Evolutionary conservation across 1,140 invertebrate species (phyloP), one percentile per base, ranked within the genome.

Genomic region (Paralvinella palmiformis): DNA sequence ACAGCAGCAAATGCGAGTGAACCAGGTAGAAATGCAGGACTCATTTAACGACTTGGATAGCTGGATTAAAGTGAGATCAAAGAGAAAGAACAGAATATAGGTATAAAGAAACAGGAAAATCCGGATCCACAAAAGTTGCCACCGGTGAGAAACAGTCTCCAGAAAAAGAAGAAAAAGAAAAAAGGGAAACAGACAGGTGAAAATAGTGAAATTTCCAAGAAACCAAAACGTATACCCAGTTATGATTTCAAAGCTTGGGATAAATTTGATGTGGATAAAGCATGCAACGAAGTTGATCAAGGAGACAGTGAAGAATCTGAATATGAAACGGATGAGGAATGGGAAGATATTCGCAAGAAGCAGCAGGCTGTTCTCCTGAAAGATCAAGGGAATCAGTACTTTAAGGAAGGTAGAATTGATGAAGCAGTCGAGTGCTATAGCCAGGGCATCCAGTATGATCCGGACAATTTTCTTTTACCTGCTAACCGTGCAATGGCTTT

Each of bases 401-500:
- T 94, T 6, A 89, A 91, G 72, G 76, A 85, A 41, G 84, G 87
- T 66, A 85, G 90, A 68, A 94, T 89, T 85, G 82, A 86, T 32
- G 85, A 88, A 68, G 93, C 92, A 0, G 88, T 94, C 67, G 77
- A 86, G 10, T 87, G 86, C 67, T 96, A 96, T 73, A 88, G 85
- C 29, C 79, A 86, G 72, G 92, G 91, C 13, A 89, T 94, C 50
- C 82, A 86, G 64, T 77, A 86, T 41, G 89, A 91, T 75, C 84
- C 88, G 7, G 83, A 86, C 64, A 92, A 95, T 81, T 85, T 91
- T 6, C 83, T 91, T 6, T 89, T 90, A 72, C 91, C 86, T 75
- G 90, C 91, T 7, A 96, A 96, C 81, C 83, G 94, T 72, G 92
- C 91, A 7, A 84, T 95, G 63, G 94, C 92, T 68, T 86, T 89